Evolutionary conservation across 2,113 vertebrate genomes (phyloP), one percentile per base, ranked within the genome.

Genomic region (Agapornis roseicollis): DNA sequence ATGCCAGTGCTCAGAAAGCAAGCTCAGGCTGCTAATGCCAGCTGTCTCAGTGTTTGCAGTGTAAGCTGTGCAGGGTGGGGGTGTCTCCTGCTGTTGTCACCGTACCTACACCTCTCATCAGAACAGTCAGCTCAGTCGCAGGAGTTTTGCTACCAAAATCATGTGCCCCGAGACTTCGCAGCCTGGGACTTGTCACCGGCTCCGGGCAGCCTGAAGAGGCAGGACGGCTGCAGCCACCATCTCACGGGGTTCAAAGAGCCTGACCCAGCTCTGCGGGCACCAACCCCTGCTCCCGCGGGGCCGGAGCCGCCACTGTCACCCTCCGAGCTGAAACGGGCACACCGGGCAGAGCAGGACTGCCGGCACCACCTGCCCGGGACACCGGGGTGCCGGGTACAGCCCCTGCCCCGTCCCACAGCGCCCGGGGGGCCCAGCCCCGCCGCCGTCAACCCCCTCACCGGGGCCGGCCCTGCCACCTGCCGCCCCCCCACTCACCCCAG

Each of bases 171-270:
- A 41, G 53, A 46, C 92, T 47, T 5, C 1, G 53, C 53, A 53
- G 65, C 17, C 76, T 28, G 47, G 9, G 37, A 28, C 60, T 31
- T 41, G 70, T 6, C 44, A 66, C 56, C 63, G 5, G 0, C 90
- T 16, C 55, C 1, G 71, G 50, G 41, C 72, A 8, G 14, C 4
- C 29, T 2, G 44, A 15, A 47, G 55, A 5, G 23, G 39, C 0
- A 3, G 69, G 37, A 28, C 5, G 74, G 79, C 68, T 11, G 55
- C 71, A 9, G 81, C 27, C 77, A 1, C 87, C 9, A 23, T 28
- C 70, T 17, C 39, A 2, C 13, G 39, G 23, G n/a, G 22, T 8
- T 25, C 41, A 10, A 18, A 17, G 17, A 24, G 20, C 63, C 55
- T 1, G 7, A 11, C 4, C 10, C 24, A 9, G 70, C 53, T 3